These are phyloP conservation scores for Stichopus horrens DNA, from an alignment of 53 echinoderm and acorn worm genomes.

Conservation along the genomic window DNA sequence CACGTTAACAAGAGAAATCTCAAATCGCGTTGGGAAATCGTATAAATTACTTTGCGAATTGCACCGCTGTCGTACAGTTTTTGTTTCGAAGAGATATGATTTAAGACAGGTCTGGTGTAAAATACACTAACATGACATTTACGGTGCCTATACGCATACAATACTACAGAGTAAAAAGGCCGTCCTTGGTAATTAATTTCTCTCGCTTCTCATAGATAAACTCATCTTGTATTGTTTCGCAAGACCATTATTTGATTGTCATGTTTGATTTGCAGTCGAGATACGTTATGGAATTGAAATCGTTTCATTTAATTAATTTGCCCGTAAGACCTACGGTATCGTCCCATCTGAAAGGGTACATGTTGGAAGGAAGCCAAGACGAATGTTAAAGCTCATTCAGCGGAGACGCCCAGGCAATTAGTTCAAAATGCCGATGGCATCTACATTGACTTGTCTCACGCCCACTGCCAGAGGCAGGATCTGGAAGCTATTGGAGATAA, in stretches of 20 bases:
- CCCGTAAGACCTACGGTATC: too few species aligned
- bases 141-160: too few species aligned
- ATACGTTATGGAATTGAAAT: neutral
- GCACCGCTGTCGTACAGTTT: too few species aligned
- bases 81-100: too few species aligned
- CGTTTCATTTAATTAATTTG: neutral
- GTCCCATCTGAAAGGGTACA: neutral
- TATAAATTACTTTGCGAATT: too few species aligned
- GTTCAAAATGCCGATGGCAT: neutral
- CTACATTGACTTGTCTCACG: neutral
- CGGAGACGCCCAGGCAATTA: constrained; percentile 12
- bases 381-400: neutral
- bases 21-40: too few species aligned
- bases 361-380: neutral
- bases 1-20: neutral
- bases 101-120: too few species aligned
- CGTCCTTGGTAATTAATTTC: too few species aligned
- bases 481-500: neutral
- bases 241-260: neutral
- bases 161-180: too few species aligned
- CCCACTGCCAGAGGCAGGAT: constrained; percentile 2
- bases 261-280: neutral
- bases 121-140: too few species aligned
- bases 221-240: neutral
- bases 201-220: too few species aligned